Conservation (phyloP, 2,888 invertebrate genomes). For the Phragmatobia fuliginosa region DNA sequence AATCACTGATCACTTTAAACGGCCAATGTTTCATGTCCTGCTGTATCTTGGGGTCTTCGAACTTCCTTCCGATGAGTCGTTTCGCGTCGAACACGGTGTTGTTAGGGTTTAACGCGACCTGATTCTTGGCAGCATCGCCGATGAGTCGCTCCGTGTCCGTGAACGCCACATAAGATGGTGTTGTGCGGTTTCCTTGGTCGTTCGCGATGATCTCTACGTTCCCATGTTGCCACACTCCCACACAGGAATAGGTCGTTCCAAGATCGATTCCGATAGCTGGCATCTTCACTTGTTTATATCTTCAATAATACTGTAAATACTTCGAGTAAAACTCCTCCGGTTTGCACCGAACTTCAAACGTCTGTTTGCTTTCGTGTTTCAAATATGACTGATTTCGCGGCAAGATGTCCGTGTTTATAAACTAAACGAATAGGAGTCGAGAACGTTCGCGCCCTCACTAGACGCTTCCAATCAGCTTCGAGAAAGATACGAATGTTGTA, state of each 20-base stretch:
- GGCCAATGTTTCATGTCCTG: constrained; percentile 95
- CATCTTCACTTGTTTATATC: constrained; percentile 51
- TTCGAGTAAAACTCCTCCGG: constrained; percentile 12
- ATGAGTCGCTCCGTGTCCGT: constrained; percentile 94
- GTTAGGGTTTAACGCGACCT: constrained; percentile 91
- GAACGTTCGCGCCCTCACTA: background rate
- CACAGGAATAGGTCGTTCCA: constrained; percentile 95
- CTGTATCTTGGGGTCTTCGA: constrained; percentile 91
- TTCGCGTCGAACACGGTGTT: constrained; percentile 92
- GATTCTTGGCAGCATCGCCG: constrained; percentile 95
- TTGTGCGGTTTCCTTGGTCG: constrained; percentile 95
- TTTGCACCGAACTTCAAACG: constrained; percentile 12
- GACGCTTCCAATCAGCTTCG: constrained; percentile 8
- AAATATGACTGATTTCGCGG: constrained; percentile 9
- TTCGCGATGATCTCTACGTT: constrained; percentile 95
- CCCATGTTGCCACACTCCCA: constrained; percentile 94
- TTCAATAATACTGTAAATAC: constrained; percentile 5
- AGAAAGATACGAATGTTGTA: background rate
- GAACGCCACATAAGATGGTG: constrained; percentile 95
- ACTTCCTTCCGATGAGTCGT: constrained; percentile 93
- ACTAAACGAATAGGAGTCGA: constrained; percentile 7
- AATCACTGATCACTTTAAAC: constrained; percentile 89
- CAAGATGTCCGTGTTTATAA: background rate
- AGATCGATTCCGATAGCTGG: constrained; percentile 87
- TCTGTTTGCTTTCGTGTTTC: constrained; percentile 8